A percentile compares a stretch with the other conserved stretches of the same genome.
These are phyloP conservation scores for Pseudorhiza aurosa DNA, from an alignment of 30 jellyfish, hydroid and myxozoan species.

Conservation along the genomic window DNA sequence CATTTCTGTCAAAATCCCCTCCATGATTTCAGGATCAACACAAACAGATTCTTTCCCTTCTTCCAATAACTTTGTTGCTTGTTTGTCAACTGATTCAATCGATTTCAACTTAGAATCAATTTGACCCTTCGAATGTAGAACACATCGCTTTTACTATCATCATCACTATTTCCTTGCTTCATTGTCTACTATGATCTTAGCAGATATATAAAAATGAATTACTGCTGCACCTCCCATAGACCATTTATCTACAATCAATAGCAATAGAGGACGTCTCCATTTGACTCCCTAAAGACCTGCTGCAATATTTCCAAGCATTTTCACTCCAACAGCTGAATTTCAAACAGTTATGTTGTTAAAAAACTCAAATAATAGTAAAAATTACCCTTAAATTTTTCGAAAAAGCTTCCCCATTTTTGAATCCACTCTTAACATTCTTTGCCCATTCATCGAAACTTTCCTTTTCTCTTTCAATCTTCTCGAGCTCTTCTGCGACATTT, in stretches of 20 bases:
- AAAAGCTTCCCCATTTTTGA: slow-evolving; percentile 38
- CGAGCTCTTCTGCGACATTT: slow-evolving; percentile 57
- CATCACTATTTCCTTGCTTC: too few species aligned
- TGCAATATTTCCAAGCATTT: too few species aligned
- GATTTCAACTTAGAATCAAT: slow-evolving; percentile 38
- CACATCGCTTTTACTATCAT: neutral
- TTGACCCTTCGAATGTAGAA: slow-evolving; percentile 14
- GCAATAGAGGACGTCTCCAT: too few species aligned
- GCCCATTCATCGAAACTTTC: slow-evolving; percentile 65
- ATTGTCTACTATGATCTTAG: too few species aligned
- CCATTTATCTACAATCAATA: too few species aligned
- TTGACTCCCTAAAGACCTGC: too few species aligned
- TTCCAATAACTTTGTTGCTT: slow-evolving; percentile 35
- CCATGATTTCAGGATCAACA: slow-evolving; percentile 46
- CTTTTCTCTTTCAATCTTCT: slow-evolving; percentile 61
- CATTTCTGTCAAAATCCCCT: slow-evolving; percentile 55
- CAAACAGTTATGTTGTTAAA: too few species aligned
- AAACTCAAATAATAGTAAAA: neutral
- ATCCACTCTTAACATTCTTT: slow-evolving; percentile 20
- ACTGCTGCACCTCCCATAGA: too few species aligned
- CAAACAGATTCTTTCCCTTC: slow-evolving; percentile 37
- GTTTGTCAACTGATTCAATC: slow-evolving; percentile 37
- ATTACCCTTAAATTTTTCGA: slow-evolving; percentile 28
- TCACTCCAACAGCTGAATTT: too few species aligned
- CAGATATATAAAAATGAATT: too few species aligned